Base-by-base conservation (phyloP, 2,113 vertebrate genomes). In the Crocuta crocuta region DNA sequence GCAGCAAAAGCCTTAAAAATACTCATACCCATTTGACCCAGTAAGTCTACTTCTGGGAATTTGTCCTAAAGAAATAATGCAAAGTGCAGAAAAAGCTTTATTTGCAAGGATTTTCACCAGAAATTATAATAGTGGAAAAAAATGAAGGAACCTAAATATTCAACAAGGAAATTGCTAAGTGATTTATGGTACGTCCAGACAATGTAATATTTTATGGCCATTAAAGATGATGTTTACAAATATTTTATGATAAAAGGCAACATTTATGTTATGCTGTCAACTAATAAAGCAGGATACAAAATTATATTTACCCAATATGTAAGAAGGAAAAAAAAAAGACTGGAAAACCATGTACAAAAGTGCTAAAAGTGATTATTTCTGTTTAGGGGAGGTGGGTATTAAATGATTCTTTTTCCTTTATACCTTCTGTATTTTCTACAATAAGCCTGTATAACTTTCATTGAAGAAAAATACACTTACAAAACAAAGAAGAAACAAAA, bases 41-140 rank as follows among this genome's bases (percentile, higher is more conserved):
- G 23, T 94, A 84, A 84, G 87, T 97, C 43, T 83, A 65, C 76
- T 45, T 78, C 53, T 88, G 58, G 71, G 55, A 95, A 89, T 94
- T 80, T 90, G 28, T 90, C 28, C 26, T 95, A 81, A 82, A 39
- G 23, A 93, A 93, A 58, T 95, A 96, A 78, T 50, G 81, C 76
- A 28, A 81, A 93, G 65, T 63, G 10, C 61, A 90, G 58, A 90
- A 95, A 65, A 73, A 92, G 48, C 26, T 81, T 94, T 70, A 87
- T 94, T 94, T 92, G 26, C 39, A 90, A 89, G 95, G 33, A 93
- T 91, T 96, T 96, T 95, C 68, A 89, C 33, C 28, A 93, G 91
- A 8, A 21, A 24, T 97, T 76, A 76, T 86, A 92, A 91, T 63
- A 73, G 16, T 71, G 33, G 58, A 55, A 96, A 92, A 55, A 97